Conservation (phyloP, 2,113 vertebrate species). For the Xyliphius kryptos region DNA sequence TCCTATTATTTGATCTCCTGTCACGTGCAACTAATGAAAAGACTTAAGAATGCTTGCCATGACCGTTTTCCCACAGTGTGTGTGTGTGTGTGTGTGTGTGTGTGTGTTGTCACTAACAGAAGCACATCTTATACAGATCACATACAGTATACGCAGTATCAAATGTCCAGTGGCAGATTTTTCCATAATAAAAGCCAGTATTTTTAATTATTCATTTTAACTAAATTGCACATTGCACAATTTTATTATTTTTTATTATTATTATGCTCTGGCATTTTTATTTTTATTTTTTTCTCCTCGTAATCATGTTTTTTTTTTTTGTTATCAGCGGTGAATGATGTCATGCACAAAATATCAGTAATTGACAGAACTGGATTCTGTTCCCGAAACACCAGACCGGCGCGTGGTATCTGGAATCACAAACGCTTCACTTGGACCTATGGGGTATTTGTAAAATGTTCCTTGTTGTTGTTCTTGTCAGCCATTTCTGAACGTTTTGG, state of each 20-base stretch:
- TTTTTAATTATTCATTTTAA: slow-evolving; percentile 21
- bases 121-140: too few species aligned
- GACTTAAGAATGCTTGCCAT: slow-evolving; percentile 7
- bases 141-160: slow-evolving; percentile 13
- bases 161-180: slow-evolving; percentile 9
- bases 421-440: too few species aligned
- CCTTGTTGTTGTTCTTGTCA: too few species aligned
- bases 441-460: too few species aligned
- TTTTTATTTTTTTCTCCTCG: too few species aligned
- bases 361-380: slow-evolving; percentile 4
- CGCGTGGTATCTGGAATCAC: too few species aligned
- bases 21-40: slow-evolving; percentile 20
- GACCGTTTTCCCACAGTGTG: background rate
- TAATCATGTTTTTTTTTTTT: too few species aligned
- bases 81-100: slow-evolving; percentile 3
- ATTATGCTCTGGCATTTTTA: too few species aligned
- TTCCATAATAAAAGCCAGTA: slow-evolving; percentile 28
- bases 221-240: slow-evolving; percentile 23
- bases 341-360: slow-evolving; percentile 15
- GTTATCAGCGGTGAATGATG: background rate
- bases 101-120: too few species aligned
- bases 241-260: background rate
- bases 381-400: background rate
- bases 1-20: slow-evolving; percentile 31
- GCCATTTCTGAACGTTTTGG: slow-evolving; percentile 6